Evolutionary conservation across 2,113 vertebrate species (phyloP).

Genomic region (Serinus canaria): DNA sequence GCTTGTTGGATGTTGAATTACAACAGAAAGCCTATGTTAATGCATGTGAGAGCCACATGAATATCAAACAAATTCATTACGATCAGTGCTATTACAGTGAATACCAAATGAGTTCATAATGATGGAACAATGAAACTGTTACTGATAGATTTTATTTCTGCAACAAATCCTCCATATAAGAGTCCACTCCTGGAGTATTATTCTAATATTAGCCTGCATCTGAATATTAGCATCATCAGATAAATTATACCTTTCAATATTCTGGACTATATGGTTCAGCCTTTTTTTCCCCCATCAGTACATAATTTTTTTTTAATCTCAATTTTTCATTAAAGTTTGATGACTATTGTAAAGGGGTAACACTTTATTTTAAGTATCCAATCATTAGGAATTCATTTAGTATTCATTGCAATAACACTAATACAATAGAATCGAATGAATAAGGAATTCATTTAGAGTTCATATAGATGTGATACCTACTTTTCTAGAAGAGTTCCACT

Average conservation of each 20-base stretch:
- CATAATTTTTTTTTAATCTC: constrained; percentile 13
- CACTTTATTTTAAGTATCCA: constrained; percentile 71
- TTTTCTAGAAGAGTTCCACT: constrained; percentile 59
- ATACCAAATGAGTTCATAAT: constrained; percentile 80
- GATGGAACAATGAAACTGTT: constrained; percentile 80
- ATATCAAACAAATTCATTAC: constrained; percentile 84
- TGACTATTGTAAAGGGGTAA: constrained; percentile 63
- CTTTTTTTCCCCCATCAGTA: background rate
- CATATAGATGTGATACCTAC: constrained; percentile 46
- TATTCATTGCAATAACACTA: constrained; percentile 70
- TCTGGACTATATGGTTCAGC: constrained; percentile 7
- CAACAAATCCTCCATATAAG: constrained; percentile 75
- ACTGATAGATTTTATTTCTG: constrained; percentile 81
- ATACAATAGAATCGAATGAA: constrained; percentile 65
- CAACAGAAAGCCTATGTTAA: constrained; percentile 74
- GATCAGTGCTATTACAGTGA: constrained; percentile 80
- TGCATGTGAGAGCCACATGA: constrained; percentile 76
- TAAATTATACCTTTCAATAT: constrained; percentile 66
- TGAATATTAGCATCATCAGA: constrained; percentile 70
- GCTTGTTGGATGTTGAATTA: constrained; percentile 78
- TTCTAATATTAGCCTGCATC: constrained; percentile 69
- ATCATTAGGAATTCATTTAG: constrained; percentile 71
- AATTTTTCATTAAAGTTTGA: constrained; percentile 60
- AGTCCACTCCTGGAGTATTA: constrained; percentile 71
- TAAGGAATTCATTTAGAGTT: constrained; percentile 65